These are phyloP conservation scores for Choloepus hoffmanni DNA, from an alignment of 2,113 vertebrate genomes.

Conservation along the genomic window DNA sequence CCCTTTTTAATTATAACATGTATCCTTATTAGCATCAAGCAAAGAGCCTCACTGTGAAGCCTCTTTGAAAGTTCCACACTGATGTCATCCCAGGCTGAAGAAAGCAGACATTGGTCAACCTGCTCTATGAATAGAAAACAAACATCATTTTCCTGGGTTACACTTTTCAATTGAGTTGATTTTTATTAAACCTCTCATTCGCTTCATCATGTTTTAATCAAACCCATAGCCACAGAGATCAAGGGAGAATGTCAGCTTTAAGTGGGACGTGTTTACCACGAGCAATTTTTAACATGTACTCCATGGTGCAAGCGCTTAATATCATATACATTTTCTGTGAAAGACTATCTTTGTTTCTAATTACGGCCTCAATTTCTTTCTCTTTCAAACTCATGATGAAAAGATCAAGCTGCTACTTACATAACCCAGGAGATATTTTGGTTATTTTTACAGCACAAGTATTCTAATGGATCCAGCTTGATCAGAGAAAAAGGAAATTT, in stretches of 20 bases:
- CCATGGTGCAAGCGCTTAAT: slow-evolving; percentile 79
- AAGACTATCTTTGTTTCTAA: slow-evolving; percentile 71
- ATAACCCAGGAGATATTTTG: neutral
- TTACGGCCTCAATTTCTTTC: slow-evolving; percentile 74
- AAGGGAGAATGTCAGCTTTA: slow-evolving; percentile 75
- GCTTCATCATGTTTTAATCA: slow-evolving; percentile 70
- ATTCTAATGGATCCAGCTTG: neutral
- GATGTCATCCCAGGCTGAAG: slow-evolving; percentile 80
- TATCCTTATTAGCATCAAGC: slow-evolving; percentile 82
- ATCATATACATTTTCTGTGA: slow-evolving; percentile 76
- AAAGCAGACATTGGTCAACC: slow-evolving; percentile 75
- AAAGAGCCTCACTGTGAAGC: slow-evolving; percentile 82
- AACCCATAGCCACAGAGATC: slow-evolving; percentile 59
- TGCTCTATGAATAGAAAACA: slow-evolving; percentile 83
- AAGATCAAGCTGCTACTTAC: slow-evolving; percentile 65
- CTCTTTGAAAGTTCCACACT: slow-evolving; percentile 75
- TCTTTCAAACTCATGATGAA: slow-evolving; percentile 68
- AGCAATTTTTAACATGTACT: slow-evolving; percentile 61
- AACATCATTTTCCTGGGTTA: slow-evolving; percentile 77
- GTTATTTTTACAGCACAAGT: neutral
- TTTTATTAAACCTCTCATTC: slow-evolving; percentile 77
- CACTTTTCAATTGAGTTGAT: slow-evolving; percentile 62
- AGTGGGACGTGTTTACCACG: slow-evolving; percentile 67
- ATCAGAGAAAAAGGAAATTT: neutral
- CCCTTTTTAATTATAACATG: slow-evolving; percentile 82